Percentiles rank a stretch among this genome's conserved stretches.
These are phyloP conservation scores for Bovichtus variegatus DNA, from an alignment of 2,797 vertebrate species.

Conservation along the genomic window DNA sequence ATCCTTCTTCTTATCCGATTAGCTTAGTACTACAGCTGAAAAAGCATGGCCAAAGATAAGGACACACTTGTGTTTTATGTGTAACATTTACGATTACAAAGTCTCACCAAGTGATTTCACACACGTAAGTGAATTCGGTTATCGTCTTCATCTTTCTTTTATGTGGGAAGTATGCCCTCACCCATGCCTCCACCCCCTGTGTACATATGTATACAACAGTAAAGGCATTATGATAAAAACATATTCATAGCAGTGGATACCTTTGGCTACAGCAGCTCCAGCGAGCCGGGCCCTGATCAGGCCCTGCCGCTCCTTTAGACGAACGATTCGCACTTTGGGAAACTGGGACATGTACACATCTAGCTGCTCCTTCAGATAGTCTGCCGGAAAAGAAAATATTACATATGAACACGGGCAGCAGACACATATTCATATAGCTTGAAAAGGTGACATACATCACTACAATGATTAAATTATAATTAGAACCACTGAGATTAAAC, in stretches of 20 bases:
- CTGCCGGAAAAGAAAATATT: slow-evolving; percentile 72
- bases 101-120: background rate
- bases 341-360: slow-evolving; percentile 92
- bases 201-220: background rate
- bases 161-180: background rate
- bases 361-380: slow-evolving; percentile 89
- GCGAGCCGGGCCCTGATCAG: slow-evolving; percentile 95
- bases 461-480: background rate
- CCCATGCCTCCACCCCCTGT: background rate
- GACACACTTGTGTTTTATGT: background rate
- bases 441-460: background rate
- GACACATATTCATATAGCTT: background rate
- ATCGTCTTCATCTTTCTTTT: background rate
- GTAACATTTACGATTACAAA: background rate
- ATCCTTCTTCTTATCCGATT: background rate
- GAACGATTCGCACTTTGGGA: slow-evolving; percentile 94
- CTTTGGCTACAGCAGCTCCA: slow-evolving; percentile 90
- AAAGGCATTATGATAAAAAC: background rate
- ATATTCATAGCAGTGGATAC: slow-evolving; percentile 74
- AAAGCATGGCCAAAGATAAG: slow-evolving; percentile 1
- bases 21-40: background rate
- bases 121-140: background rate
- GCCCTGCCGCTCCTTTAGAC: slow-evolving; percentile 92
- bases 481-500: background rate
- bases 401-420: background rate